These are phyloP conservation scores for Camponotus vicinus DNA, from an alignment of 1,140 invertebrate genomes.

Conservation along the genomic window DNA sequence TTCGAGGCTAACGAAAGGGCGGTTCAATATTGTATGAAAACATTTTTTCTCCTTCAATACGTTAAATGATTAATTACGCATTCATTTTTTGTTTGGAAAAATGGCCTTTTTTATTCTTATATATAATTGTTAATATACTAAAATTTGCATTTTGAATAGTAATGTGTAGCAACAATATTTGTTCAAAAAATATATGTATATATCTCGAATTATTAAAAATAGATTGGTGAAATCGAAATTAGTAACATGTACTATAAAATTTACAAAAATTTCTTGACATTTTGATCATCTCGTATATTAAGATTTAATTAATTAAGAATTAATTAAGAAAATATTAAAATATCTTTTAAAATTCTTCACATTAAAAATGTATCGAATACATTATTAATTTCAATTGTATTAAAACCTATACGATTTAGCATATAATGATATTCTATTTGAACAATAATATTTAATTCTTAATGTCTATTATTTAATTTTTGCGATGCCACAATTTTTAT, in stretches of 20 bases:
- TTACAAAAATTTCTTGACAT: not conserved
- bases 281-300: not conserved
- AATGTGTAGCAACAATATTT: not conserved
- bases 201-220: not conserved
- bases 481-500: not conserved
- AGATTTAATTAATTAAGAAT: not conserved
- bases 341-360: not conserved
- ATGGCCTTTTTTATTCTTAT: not conserved
- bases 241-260: not conserved
- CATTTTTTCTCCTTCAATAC: slow-evolving; percentile 22
- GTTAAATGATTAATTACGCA: slow-evolving; percentile 38
- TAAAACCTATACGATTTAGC: not conserved
- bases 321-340: not conserved
- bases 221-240: slow-evolving; percentile 6
- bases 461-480: not conserved
- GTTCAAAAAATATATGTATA: not conserved
- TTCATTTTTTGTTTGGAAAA: not conserved
- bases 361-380: not conserved
- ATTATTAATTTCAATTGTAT: not conserved
- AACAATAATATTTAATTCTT: not conserved
- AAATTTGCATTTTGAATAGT: slow-evolving; percentile 6
- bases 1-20: slow-evolving; percentile 28
- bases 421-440: not conserved
- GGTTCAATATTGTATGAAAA: slow-evolving; percentile 32
- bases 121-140: slow-evolving; percentile 11